These are phyloP conservation scores for Lepidonotus clava DNA, from an alignment of 2,888 invertebrate genomes.

Conservation along the genomic window DNA sequence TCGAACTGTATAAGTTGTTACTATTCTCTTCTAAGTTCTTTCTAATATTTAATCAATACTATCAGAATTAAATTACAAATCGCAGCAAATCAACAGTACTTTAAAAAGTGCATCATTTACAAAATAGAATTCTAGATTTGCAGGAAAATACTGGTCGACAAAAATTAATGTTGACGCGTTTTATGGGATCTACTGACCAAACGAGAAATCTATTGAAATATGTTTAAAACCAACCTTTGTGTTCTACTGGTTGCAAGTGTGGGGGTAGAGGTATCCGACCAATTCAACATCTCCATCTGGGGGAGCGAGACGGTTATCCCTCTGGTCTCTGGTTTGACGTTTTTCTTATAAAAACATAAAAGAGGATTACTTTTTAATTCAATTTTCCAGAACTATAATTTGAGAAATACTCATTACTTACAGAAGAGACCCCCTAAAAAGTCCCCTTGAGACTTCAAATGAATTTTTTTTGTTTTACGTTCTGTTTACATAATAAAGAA, in stretches of 20 bases:
- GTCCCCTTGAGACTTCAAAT: neutral
- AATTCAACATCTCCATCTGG: conserved; percentile 34
- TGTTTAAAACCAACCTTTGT: too few species aligned
- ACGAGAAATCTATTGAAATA: too few species aligned
- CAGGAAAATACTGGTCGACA: too few species aligned
- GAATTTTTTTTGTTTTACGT: neutral
- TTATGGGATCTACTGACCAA: too few species aligned
- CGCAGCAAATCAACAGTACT: too few species aligned
- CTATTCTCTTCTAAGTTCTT: too few species aligned
- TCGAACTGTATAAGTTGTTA: too few species aligned
- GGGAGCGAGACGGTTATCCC: conserved; percentile 14
- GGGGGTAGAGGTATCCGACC: conserved; percentile 41
- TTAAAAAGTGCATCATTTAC: too few species aligned
- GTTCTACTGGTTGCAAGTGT: conserved; percentile 25
- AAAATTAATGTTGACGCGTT: too few species aligned
- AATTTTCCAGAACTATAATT: neutral
- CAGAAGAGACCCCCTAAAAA: neutral
- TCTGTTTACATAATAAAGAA: neutral
- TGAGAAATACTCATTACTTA: neutral
- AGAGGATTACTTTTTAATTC: neutral
- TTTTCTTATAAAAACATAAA: neutral
- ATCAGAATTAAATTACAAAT: too few species aligned
- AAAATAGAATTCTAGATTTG: too few species aligned
- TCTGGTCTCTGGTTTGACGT: neutral
- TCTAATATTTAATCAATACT: too few species aligned